Evolutionary conservation across 2,797 vertebrate species (phyloP).

Genomic region (Pseudocheirus occidentalis): DNA sequence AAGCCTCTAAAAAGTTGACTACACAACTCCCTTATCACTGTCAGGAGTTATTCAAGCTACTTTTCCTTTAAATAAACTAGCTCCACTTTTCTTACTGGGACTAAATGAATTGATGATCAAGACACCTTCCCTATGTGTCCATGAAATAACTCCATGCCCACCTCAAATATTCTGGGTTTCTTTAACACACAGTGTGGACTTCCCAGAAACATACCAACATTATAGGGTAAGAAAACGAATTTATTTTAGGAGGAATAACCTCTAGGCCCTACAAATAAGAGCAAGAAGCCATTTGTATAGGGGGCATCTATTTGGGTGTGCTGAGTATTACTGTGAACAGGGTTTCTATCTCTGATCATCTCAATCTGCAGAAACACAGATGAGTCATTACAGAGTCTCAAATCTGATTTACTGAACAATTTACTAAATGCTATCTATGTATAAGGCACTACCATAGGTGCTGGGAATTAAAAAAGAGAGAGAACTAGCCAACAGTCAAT

Average conservation of each 20-base stretch:
- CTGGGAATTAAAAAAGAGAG: neutral
- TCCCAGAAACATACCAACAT: neutral
- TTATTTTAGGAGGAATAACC: neutral
- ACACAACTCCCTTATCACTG: neutral
- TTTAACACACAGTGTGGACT: neutral
- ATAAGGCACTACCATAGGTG: neutral
- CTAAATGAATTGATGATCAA: neutral
- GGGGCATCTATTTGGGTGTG: neutral
- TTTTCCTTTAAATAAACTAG: neutral
- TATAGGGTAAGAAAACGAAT: neutral
- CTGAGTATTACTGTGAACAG: neutral
- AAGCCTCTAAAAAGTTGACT: neutral
- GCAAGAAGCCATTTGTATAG: neutral
- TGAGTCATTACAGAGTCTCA: neutral
- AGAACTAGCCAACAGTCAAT: neutral
- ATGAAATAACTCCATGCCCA: constrained; percentile 6
- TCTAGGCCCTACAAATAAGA: constrained; percentile 14
- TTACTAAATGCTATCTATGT: neutral
- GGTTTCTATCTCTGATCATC: constrained; percentile 1
- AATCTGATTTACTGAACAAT: neutral
- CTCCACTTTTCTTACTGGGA: neutral
- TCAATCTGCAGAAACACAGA: neutral
- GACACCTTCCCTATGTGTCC: neutral
- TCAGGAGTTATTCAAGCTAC: neutral
- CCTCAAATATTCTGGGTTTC: constrained; percentile 5